Percentiles rank a stretch among this genome's conserved stretches.
Conservation (phyloP, 2,888 invertebrate species). For the Xylophagus ater region DNA sequence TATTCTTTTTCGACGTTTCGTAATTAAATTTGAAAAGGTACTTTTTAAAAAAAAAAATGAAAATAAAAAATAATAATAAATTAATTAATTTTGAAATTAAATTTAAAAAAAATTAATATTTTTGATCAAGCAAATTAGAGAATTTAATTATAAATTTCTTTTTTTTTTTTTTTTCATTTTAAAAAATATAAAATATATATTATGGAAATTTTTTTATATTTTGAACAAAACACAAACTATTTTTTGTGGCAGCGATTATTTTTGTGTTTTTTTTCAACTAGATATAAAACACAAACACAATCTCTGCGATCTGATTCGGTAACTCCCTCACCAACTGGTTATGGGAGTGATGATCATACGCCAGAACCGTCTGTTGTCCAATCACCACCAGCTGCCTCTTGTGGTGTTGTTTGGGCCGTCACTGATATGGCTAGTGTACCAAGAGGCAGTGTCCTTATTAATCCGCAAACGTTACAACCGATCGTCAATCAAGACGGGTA, state of each 20-base stretch:
- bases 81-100: no score
- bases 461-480: constrained; percentile 51
- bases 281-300: constrained; percentile 41
- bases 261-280: constrained; percentile 22
- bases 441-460: constrained; percentile 77
- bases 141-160: no score
- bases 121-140: no score
- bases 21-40: no score
- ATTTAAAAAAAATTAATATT: no score
- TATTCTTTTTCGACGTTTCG: no score
- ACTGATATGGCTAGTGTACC: constrained; percentile 77
- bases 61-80: no score
- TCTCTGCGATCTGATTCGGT: constrained; percentile 55
- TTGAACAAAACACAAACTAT: background rate
- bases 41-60: no score
- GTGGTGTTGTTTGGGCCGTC: constrained; percentile 71
- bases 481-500: constrained; percentile 42
- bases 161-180: no score
- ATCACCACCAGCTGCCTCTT: constrained; percentile 23
- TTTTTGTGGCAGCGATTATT: constrained; percentile 12
- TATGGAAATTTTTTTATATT: background rate
- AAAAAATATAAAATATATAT: no score
- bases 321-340: constrained; percentile 63
- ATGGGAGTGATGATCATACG: constrained; percentile 38
- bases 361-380: constrained; percentile 33